Base-by-base conservation (phyloP, 2,113 vertebrate species). In the Dermatemys mawii region DNA sequence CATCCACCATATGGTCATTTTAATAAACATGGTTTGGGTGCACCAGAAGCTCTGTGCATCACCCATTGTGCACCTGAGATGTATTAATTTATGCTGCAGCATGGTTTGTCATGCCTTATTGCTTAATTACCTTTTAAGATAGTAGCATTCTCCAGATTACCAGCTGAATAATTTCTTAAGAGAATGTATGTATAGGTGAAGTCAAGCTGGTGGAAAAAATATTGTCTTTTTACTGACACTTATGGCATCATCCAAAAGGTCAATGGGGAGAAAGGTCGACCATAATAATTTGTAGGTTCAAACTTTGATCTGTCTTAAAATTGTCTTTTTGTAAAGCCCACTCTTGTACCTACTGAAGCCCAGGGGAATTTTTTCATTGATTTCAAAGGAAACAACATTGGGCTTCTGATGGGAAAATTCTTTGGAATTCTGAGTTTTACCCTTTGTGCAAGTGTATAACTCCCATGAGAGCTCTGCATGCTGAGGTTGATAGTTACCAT, bases 81-180 rank as follows among this genome's bases (percentile, higher is more conserved):
- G 26, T 70, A 87, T 87, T 92, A 79, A 90, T 95, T 92, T 85
- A 27, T 57, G 54, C 32, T 88, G 11, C 4, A 2, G 38, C 41
- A 90, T 88, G 79, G 95, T 97, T 97, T 96, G 86, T 96, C 94
- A 95, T 95, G 88, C 95, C 94, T 94, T 85, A 91, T 82, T 93
- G 94, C 91, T 90, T 97, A 95, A 96, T 97, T 97, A 97, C 95
- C 94, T 94, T 96, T 96, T 95, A 95, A 82, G 60, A 80, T 85
- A 54, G 89, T 85, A 92, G 92, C 91, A 93, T 96, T 97, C 95
- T 82, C 93, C 93, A 95, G 79, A 96, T 55, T 95, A 79, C 93
- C 76, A 92, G 84, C 35, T 38, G 89, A 97, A 86, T 91, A 93
- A 92, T 93, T 96, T 75, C 70, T 93, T 91, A 87, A 93, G 94